Evolutionary conservation across 2,113 vertebrate genomes (phyloP).

Genomic region (Dascyllus trimaculatus): DNA sequence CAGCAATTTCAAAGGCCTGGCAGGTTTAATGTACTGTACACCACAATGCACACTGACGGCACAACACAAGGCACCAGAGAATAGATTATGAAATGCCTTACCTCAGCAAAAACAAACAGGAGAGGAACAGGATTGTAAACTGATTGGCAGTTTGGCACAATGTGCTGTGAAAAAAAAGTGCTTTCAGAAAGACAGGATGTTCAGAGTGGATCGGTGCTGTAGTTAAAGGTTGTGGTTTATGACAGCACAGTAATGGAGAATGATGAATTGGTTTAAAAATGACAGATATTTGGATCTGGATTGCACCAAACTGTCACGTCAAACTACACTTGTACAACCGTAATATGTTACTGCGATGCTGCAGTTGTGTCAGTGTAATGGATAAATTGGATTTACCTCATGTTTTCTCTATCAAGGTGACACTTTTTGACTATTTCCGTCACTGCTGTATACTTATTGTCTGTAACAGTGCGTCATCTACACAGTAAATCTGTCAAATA

Average conservation of each 20-base stretch:
- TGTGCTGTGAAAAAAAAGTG: not conserved
- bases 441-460: not conserved
- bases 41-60: constrained; percentile 41
- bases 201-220: not conserved
- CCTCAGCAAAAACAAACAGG: not conserved
- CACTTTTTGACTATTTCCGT: too few relatives aligned
- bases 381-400: too few relatives aligned
- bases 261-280: not conserved
- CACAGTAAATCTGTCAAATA: not conserved
- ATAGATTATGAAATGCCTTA: constrained; percentile 28
- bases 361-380: too few relatives aligned
- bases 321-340: not conserved
- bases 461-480: not conserved
- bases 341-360: too few relatives aligned
- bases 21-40: constrained; percentile 54
- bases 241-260: not conserved
- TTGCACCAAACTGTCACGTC: not conserved
- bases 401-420: too few relatives aligned
- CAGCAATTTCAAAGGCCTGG: constrained; percentile 60
- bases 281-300: not conserved
- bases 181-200: constrained; percentile 1
- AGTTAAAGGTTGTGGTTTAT: not conserved
- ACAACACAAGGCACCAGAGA: constrained; percentile 33
- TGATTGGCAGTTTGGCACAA: not conserved
- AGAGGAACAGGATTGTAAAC: not conserved